Conservation (phyloP, 1,140 invertebrate genomes). For the Oedothorax gibbosus region DNA sequence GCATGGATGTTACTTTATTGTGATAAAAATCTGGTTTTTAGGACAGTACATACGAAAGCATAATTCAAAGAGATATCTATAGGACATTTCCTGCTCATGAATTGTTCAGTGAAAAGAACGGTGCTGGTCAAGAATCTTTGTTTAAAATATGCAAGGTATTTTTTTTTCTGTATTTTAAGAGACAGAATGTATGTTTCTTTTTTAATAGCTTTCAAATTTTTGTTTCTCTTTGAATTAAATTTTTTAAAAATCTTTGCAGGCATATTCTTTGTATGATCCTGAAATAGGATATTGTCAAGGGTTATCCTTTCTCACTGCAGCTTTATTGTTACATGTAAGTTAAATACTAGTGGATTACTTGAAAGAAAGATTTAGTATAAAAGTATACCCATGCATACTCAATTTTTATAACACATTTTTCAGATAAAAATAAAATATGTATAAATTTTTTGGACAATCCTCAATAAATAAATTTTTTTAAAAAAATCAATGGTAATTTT, state of each 20-base stretch:
- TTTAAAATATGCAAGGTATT: constrained; percentile 88
- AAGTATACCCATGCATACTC: no score
- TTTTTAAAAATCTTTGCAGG: constrained; percentile 69
- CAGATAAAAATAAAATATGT: no score
- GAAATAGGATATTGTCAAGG: constrained; percentile 99
- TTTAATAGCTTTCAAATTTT: background rate
- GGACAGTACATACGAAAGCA: constrained; percentile 89
- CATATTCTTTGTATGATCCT: constrained; percentile 96
- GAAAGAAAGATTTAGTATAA: no score
- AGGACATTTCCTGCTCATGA: constrained; percentile 99
- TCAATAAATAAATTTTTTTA: background rate
- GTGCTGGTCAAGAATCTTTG: constrained; percentile 92
- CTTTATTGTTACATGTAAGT: constrained; percentile 93
- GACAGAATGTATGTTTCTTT: background rate
- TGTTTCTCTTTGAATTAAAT: background rate
- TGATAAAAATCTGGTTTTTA: constrained; percentile 66
- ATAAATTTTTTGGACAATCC: no score
- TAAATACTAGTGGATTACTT: background rate
- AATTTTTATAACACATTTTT: no score
- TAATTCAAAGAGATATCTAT: constrained; percentile 95
- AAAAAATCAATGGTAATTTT: background rate
- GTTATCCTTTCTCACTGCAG: constrained; percentile 95
- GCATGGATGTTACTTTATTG: background rate
- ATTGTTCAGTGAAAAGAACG: constrained; percentile 93
- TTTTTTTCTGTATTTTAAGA: background rate